Conservation (phyloP, 2,888 invertebrate species). For the Pharmacophagus antenor region DNA sequence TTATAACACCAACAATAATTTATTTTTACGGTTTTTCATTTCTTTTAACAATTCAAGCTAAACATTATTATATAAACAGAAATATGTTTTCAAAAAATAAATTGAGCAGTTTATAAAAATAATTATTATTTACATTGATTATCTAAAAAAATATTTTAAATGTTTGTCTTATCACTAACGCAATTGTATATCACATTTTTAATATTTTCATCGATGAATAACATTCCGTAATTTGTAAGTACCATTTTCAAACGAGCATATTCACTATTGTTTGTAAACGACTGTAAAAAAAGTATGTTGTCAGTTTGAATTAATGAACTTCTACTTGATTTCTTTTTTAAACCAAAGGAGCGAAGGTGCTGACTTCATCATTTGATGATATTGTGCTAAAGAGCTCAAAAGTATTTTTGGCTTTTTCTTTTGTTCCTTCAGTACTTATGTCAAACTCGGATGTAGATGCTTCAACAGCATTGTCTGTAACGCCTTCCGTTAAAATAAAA, state of each 20-base stretch:
- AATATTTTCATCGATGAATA: slow-evolving; percentile 23
- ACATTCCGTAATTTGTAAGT: slow-evolving; percentile 26
- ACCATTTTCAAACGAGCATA: slow-evolving; percentile 25
- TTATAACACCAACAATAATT: too few relatives aligned
- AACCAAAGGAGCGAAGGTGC: slow-evolving; percentile 37
- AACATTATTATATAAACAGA: too few relatives aligned
- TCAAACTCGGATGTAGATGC: not conserved
- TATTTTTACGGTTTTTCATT: too few relatives aligned
- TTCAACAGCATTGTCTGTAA: not conserved
- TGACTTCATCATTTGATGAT: slow-evolving; percentile 36
- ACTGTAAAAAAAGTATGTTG: slow-evolving; percentile 28
- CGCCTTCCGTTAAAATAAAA: not conserved
- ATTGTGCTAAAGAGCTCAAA: slow-evolving; percentile 15
- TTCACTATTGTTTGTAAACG: slow-evolving; percentile 13
- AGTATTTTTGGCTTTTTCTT: slow-evolving; percentile 7
- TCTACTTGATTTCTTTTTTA: slow-evolving; percentile 29
- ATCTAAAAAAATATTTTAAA: slow-evolving; percentile 29
- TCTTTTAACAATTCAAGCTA: too few relatives aligned
- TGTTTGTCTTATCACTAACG: slow-evolving; percentile 21
- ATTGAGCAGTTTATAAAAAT: slow-evolving; percentile 5
- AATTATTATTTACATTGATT: slow-evolving; percentile 16
- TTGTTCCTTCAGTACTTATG: slow-evolving; percentile 1
- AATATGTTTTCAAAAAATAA: not conserved
- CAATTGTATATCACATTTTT: slow-evolving; percentile 28
- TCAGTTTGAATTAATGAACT: slow-evolving; percentile 10